Conservation (phyloP, 2,797 vertebrate species). For the Moxostoma hubbsi region DNA sequence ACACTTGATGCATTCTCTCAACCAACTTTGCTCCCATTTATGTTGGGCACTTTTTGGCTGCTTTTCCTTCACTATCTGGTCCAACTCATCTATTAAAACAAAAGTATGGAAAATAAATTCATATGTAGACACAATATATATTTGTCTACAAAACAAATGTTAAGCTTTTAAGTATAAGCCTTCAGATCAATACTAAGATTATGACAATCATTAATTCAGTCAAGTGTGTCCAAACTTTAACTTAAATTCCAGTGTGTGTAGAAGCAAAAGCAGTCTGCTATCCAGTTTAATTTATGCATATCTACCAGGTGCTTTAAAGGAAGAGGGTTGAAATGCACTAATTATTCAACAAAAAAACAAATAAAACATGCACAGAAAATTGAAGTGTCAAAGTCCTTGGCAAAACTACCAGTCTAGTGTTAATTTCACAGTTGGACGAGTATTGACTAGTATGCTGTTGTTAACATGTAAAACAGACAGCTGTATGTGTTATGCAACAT, state of each 20-base stretch:
- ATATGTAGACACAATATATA: too few species aligned
- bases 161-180: too few species aligned
- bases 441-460: slow-evolving; percentile 6
- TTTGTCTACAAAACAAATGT: too few species aligned
- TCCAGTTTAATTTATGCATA: background rate
- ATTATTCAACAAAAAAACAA: too few species aligned
- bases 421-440: slow-evolving; percentile 35
- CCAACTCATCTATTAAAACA: too few species aligned
- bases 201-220: too few species aligned
- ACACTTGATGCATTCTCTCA: too few species aligned
- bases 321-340: background rate
- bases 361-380: background rate
- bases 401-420: slow-evolving; percentile 2
- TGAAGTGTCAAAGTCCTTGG: background rate
- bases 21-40: too few species aligned
- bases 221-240: background rate
- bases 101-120: too few species aligned
- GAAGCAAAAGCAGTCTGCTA: background rate
- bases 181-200: too few species aligned
- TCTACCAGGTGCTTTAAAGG: background rate
- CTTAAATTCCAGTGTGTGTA: background rate
- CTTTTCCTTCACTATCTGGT: too few species aligned
- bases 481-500: background rate
- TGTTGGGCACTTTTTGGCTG: too few species aligned
- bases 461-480: background rate